Conservation (phyloP, 2,797 vertebrate species). For the Catamblyrhynchus diadema region DNA sequence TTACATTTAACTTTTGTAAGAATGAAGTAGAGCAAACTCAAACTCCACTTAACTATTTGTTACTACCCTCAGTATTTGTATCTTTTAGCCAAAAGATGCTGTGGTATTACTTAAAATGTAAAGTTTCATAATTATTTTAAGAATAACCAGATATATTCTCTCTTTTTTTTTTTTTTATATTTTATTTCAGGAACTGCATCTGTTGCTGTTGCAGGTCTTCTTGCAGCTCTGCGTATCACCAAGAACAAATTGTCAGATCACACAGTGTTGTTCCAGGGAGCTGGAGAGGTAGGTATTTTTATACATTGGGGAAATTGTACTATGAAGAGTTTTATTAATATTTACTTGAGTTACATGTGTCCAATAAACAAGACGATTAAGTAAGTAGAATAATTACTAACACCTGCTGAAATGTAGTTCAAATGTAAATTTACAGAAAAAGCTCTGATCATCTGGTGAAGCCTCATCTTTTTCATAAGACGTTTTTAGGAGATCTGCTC, state of each 20-base stretch:
- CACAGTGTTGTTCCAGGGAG: conserved; percentile 93
- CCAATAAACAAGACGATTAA: background rate
- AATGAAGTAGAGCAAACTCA: background rate
- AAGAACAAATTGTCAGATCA: conserved; percentile 91
- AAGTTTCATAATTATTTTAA: background rate
- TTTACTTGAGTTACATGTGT: background rate
- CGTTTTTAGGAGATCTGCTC: background rate
- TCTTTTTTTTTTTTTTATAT: background rate
- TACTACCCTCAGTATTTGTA: background rate
- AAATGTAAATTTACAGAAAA: background rate
- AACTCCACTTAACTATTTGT: background rate
- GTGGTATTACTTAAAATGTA: background rate
- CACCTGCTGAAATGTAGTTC: background rate
- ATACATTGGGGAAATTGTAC: background rate
- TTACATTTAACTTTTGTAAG: background rate
- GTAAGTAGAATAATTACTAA: background rate
- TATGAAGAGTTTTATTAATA: background rate
- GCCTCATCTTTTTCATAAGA: background rate
- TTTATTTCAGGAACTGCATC: conserved; percentile 88
- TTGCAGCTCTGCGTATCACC: conserved; percentile 91
- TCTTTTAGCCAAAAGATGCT: background rate
- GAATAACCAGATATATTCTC: background rate
- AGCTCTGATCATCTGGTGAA: background rate
- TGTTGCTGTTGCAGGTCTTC: conserved; percentile 93
- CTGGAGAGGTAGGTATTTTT: conserved; percentile 86